A percentile compares a stretch with the other conserved stretches of the same genome.
Conservation (phyloP, 2,888 invertebrate genomes). For the Luperina testacea region DNA sequence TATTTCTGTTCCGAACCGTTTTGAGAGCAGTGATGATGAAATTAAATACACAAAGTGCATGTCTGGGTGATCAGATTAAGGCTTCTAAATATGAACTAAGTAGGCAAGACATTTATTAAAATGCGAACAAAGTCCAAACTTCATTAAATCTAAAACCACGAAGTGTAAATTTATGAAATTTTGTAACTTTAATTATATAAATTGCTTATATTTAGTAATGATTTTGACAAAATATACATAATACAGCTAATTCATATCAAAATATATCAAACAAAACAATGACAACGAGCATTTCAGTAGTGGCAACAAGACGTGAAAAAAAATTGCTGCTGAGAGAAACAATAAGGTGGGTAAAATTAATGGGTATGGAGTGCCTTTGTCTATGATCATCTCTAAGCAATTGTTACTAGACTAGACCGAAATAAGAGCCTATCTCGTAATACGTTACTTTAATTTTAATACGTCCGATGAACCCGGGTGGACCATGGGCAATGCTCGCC, state of each 20-base stretch:
- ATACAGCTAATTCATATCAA: background rate
- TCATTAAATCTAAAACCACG: slow-evolving; percentile 29
- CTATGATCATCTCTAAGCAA: background rate
- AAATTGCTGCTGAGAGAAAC: background rate
- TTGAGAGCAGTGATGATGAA: too few species aligned
- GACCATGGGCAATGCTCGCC: too few species aligned
- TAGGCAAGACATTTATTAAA: slow-evolving; percentile 39
- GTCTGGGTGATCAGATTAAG: too few species aligned
- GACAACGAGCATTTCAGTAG: background rate
- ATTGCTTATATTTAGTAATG: background rate
- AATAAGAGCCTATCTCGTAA: background rate
- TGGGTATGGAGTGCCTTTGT: background rate
- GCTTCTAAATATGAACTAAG: too few species aligned
- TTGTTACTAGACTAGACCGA: background rate
- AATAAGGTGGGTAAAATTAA: background rate
- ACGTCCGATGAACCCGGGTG: background rate
- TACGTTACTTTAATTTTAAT: background rate
- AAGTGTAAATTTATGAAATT: slow-evolving; percentile 40
- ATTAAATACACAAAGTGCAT: too few species aligned
- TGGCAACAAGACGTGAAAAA: background rate
- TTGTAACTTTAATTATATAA: slow-evolving; percentile 39
- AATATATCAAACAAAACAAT: background rate
- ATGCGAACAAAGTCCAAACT: slow-evolving; percentile 28
- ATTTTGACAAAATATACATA: background rate
- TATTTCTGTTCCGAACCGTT: too few species aligned